Base-by-base conservation (phyloP, 2,888 invertebrate species). In the Margaritifera margaritifera region DNA sequence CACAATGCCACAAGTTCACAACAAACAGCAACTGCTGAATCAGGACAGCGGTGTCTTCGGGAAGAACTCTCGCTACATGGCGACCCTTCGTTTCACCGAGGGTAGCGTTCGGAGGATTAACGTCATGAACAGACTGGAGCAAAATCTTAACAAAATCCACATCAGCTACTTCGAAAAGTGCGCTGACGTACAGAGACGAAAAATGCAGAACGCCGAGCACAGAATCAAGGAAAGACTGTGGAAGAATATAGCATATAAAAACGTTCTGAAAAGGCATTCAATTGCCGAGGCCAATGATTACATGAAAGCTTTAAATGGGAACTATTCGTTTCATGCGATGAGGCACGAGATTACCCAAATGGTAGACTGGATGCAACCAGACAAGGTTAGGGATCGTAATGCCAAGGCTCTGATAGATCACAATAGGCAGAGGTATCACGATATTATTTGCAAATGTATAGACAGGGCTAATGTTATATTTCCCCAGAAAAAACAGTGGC, bases 331-430 rank as follows among this genome's bases (percentile, higher is more conserved):
- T 55, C 70, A 75, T 51, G 72, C 77, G 1, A 68, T 84, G 42
- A 69, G 80, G 22, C 66, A 80, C 56, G 80, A 84, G 64, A 66
- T 84, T 15, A 77, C 77, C 25, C 58, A 75, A 53, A 84, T 84
- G 82, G 50, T 79, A 56, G 62, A 71, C 6, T 73, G 69, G 42
- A 78, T 84, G 64, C 70, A 75, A 57, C 83, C 83, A 6, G 76
- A 80, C 24, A 67, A 59, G 15, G 65, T 80, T 6, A 69, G 81
- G 6, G 76, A 80, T 58, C 74, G 78, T 53, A 74, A 76, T 51
- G 80, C 80, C 0, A 68, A 68, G 22, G 65, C 69, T 18, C 64
- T 80, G 54, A 69, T 81, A 1, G 65, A 72, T 20, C 73, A 71
- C 52, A 74, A 77, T n/a, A 68, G 73, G 53, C 68, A 72, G 25